Evolutionary conservation across 1,140 invertebrate genomes (phyloP).

Genomic region (Drosophila kanapiae): DNA sequence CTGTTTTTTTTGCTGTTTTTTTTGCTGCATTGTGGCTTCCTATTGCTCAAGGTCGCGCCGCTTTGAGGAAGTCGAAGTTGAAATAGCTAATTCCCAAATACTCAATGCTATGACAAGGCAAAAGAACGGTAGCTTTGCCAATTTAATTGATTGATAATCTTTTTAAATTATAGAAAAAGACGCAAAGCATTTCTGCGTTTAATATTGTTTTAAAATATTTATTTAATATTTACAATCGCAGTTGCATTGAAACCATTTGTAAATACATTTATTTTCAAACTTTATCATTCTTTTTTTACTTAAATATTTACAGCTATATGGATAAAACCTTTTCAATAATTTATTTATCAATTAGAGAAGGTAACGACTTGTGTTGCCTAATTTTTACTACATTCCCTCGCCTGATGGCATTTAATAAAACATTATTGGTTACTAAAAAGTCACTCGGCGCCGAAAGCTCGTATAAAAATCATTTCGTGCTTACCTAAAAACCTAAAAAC

Average conservation of each 20-base stretch:
- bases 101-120: constrained; percentile 14
- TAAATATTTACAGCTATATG: neutral
- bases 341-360: neutral
- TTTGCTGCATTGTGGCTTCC: constrained; percentile 42
- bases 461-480: constrained; percentile 36
- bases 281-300: neutral
- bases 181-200: neutral
- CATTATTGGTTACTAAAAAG: constrained; percentile 18
- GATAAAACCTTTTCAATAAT: neutral
- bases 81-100: constrained; percentile 35
- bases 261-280: neutral
- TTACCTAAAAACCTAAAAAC: constrained; percentile 18
- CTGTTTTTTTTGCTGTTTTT: constrained; percentile 7
- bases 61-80: constrained; percentile 50
- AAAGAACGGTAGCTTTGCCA: constrained; percentile 8
- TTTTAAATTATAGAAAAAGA: neutral
- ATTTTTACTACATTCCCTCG: neutral
- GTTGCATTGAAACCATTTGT: neutral
- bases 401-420: constrained; percentile 7
- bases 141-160: neutral
- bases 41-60: constrained; percentile 48
- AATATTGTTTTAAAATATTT: no score
- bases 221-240: no score
- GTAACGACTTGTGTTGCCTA: neutral
- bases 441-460: constrained; percentile 9